Evolutionary conservation across 2,113 vertebrate genomes (phyloP), one percentile per base, ranked within the genome.

Genomic region (Tricholaema leucomelas): DNA sequence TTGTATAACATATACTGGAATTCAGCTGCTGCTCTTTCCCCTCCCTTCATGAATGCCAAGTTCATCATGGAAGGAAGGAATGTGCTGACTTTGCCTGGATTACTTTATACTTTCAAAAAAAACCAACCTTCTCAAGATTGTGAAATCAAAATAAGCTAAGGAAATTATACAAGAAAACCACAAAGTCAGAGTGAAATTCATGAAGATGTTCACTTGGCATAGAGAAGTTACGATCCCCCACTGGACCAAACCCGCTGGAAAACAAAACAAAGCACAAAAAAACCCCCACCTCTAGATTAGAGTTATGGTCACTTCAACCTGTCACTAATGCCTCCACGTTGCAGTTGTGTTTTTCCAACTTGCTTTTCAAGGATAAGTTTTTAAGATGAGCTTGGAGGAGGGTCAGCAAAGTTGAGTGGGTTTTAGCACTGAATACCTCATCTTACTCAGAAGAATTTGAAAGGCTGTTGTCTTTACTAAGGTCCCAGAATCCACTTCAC

Each of bases 1-100:
- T 93, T 93, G 58, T 44, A 6, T 87, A 76, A 84, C 87, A 65
- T 69, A 28, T n/a, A n/a, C 36, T 76, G 66, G n/a, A 91, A 69
- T 81, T 81, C 35, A 88, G 24, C 28, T 85, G n/a, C 36, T 67
- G 21, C 5, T 65, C 73, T 72, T 65, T 85, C 19, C 2, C 4
- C 5, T 48, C 3, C 5, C 6, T 15, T 19, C 27, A 6, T 28
- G 46, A 83, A 66, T 83, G 33, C 56, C 38, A 61, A 25, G 35
- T 78, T 88, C 84, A 25, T 92, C 2, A 44, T 52, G 44, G 35
- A 88, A 88, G 27, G 38, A 74, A 7, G 60, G 20, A 81, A 67
- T 81, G 27, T 94, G 28, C 72, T 88, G 28, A 36, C n/a, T 88
- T 54, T 75, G 63, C 30, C 21, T 42, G 54, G 31, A 60, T 92